Evolutionary conservation across 2,113 vertebrate genomes (phyloP).

Genomic region (Centropristis striata): DNA sequence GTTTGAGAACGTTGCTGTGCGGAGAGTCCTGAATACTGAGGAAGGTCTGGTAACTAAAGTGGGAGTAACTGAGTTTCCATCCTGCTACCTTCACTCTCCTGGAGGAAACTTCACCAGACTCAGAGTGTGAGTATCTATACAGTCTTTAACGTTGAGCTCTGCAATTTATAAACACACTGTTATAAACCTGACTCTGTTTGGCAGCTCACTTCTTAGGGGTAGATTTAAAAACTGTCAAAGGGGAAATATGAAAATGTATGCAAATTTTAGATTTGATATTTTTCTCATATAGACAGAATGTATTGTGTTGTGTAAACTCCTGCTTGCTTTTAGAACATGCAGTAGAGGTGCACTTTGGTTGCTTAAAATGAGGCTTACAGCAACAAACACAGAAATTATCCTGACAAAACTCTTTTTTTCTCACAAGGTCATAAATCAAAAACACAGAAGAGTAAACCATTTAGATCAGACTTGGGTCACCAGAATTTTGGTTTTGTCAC

Average conservation of each 20-base stretch:
- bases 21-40: constrained; percentile 88
- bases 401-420: too few relatives aligned
- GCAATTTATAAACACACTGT: neutral
- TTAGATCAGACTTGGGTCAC: too few relatives aligned
- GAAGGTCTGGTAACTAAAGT: constrained; percentile 84
- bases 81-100: constrained; percentile 88
- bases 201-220: neutral
- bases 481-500: too few relatives aligned
- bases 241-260: neutral
- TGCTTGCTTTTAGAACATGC: too few relatives aligned
- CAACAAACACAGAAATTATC: too few relatives aligned
- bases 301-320: too few relatives aligned
- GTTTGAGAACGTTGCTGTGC: constrained; percentile 88
- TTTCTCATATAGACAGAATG: neutral
- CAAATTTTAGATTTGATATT: neutral
- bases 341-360: too few relatives aligned
- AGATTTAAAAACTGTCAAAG: neutral
- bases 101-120: constrained; percentile 86
- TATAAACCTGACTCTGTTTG: neutral
- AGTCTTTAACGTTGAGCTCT: neutral
- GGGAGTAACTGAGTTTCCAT: constrained; percentile 89
- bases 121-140: constrained; percentile 86
- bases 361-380: too few relatives aligned
- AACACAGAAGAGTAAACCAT: too few relatives aligned
- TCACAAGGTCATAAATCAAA: too few relatives aligned